Percentiles rank a stretch among this genome's conserved stretches.
phyloP scores from a whole-genome alignment of 2,113 vertebrate genomes.

The Cephalopholis sonnerati region DNA sequence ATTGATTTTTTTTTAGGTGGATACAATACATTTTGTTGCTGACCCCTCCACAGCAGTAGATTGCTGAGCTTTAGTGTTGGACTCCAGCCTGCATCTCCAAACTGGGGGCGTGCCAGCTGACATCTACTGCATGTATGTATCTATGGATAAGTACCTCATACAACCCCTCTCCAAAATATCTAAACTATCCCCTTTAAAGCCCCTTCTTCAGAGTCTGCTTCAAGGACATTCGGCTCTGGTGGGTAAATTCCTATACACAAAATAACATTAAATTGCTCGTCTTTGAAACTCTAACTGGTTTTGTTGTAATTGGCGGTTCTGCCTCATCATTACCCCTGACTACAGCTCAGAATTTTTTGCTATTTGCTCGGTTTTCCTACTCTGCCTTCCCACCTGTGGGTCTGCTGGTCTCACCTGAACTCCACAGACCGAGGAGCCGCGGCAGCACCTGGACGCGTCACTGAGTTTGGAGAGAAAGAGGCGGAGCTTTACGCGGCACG shows the following conservation, averaged over 20 bases:
- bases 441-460: slow-evolving; percentile 60
- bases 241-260: neutral
- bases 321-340: neutral
- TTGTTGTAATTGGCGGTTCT: slow-evolving; percentile 11
- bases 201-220: neutral
- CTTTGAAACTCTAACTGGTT: neutral
- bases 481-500: slow-evolving; percentile 56
- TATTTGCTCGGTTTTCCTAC: neutral
- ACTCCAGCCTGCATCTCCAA: too few species aligned
- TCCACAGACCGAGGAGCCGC: neutral
- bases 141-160: too few species aligned
- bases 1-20: too few species aligned
- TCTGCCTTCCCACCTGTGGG: neutral
- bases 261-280: neutral
- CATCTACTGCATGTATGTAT: too few species aligned
- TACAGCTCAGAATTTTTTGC: neutral
- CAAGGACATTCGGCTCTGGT: neutral
- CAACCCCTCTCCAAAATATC: too few species aligned
- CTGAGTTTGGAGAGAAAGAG: slow-evolving; percentile 21
- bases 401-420: slow-evolving; percentile 16
- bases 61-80: too few species aligned
- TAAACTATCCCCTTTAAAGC: too few species aligned
- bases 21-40: too few species aligned
- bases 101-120: too few species aligned
- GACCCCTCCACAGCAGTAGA: too few species aligned